Percentiles rank a stretch among this genome's conserved stretches.
Conservation (phyloP, 1,140 invertebrate genomes). For the Drosophila setifemur region DNA sequence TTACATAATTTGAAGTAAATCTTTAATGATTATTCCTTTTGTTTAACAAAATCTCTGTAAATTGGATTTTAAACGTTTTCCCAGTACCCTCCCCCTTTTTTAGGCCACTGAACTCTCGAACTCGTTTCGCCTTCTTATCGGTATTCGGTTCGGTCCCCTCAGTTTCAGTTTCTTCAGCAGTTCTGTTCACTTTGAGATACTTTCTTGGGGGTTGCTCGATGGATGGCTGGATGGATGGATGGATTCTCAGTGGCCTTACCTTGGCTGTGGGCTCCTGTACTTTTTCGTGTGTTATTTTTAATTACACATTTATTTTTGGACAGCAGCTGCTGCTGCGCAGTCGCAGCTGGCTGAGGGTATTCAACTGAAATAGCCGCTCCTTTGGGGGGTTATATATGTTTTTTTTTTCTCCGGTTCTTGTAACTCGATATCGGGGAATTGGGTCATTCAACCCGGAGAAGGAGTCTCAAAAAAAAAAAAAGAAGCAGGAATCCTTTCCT, state of each 20-base stretch:
- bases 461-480: neutral
- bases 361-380: slow-evolving; percentile 35
- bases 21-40: no score
- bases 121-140: slow-evolving; percentile 6
- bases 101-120: slow-evolving; percentile 49
- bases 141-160: neutral
- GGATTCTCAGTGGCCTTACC: no score
- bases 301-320: slow-evolving; percentile 64
- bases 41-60: no score
- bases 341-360: slow-evolving; percentile 64
- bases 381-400: slow-evolving; percentile 1
- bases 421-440: slow-evolving; percentile 59
- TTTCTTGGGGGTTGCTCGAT: slow-evolving; percentile 28
- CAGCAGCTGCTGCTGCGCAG: slow-evolving; percentile 65
- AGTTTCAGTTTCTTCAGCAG: neutral
- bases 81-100: slow-evolving; percentile 2
- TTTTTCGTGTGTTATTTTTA: slow-evolving; percentile 63
- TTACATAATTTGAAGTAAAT: no score
- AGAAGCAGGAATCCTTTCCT: slow-evolving; percentile 20
- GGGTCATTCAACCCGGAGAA: slow-evolving; percentile 59
- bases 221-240: no score
- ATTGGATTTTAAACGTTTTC: slow-evolving; percentile 5
- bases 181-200: slow-evolving; percentile 1
- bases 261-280: slow-evolving; percentile 6
- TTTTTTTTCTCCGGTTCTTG: slow-evolving; percentile 4